Conservation (phyloP, 53 echinoderm and acorn worm species). For the Hippasteria phrygiana region DNA sequence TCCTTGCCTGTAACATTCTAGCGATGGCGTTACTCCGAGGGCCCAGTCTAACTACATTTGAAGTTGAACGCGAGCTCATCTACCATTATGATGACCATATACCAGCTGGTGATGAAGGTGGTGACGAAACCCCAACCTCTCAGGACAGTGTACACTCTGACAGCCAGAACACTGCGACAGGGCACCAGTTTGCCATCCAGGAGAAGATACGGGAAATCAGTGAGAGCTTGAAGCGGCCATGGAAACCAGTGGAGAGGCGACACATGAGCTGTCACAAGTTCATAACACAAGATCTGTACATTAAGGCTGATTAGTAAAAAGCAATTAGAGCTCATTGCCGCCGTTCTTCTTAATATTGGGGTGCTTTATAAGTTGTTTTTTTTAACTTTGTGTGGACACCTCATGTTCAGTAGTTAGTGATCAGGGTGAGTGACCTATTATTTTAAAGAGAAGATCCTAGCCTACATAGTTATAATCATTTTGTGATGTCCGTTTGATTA, state of each 20-base stretch:
- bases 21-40: constrained; percentile 56
- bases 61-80: constrained; percentile 53
- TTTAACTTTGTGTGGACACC: no score
- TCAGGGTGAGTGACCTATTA: no score
- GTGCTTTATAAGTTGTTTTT: no score
- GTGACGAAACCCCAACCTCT: constrained; percentile 40
- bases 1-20: constrained; percentile 39
- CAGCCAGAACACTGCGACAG: neutral
- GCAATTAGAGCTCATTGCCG: no score
- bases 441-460: no score
- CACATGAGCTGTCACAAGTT: constrained; percentile 27
- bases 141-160: constrained; percentile 22
- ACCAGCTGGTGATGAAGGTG: neutral
- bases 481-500: no score
- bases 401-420: no score
- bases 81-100: neutral
- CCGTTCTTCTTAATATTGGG: no score
- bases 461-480: no score
- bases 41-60: constrained; percentile 33
- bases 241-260: constrained; percentile 39
- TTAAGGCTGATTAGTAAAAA: constrained; percentile 10
- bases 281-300: constrained; percentile 25
- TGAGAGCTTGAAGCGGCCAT: constrained; percentile 35
- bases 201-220: constrained; percentile 33
- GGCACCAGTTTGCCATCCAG: neutral